Percentiles rank a stretch among this genome's conserved stretches.
phyloP scores from a whole-genome alignment of 2,888 invertebrate genomes.

The Melinopterus prodromus region DNA sequence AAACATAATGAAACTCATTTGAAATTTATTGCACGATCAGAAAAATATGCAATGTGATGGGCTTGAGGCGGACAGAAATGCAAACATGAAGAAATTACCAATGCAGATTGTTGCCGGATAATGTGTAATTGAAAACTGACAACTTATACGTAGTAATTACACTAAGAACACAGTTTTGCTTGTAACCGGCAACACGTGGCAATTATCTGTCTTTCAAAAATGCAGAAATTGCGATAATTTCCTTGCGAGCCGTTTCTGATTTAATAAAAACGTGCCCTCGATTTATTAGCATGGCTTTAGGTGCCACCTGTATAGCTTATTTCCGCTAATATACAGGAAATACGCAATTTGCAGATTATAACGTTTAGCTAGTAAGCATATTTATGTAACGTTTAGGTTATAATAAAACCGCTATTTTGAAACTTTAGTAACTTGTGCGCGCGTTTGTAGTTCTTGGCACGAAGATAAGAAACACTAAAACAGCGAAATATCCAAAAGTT shows the following conservation, averaged over 20 bases:
- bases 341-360: conserved; percentile 6
- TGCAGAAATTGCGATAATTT: conserved; percentile 25
- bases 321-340: conserved; percentile 18
- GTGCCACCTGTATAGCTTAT: background rate
- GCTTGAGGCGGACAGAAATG: conserved; percentile 9
- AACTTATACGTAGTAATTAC: conserved; percentile 19
- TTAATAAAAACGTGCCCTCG: conserved; percentile 14
- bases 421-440: too few species aligned
- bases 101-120: conserved; percentile 20
- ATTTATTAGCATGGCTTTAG: conserved; percentile 23
- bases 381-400: background rate
- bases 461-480: background rate
- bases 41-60: conserved; percentile 4
- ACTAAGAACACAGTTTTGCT: conserved; percentile 13
- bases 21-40: conserved; percentile 10
- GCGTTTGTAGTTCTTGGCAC: too few species aligned
- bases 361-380: background rate
- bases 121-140: conserved; percentile 24
- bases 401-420: background rate
- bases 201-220: conserved; percentile 17
- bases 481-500: background rate
- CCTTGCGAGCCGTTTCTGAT: conserved; percentile 8
- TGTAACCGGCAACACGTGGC: conserved; percentile 23
- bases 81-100: conserved; percentile 18
- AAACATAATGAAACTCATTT: background rate